Base-by-base conservation (phyloP, 2,888 invertebrate species). In the Tyria jacobaeae region DNA sequence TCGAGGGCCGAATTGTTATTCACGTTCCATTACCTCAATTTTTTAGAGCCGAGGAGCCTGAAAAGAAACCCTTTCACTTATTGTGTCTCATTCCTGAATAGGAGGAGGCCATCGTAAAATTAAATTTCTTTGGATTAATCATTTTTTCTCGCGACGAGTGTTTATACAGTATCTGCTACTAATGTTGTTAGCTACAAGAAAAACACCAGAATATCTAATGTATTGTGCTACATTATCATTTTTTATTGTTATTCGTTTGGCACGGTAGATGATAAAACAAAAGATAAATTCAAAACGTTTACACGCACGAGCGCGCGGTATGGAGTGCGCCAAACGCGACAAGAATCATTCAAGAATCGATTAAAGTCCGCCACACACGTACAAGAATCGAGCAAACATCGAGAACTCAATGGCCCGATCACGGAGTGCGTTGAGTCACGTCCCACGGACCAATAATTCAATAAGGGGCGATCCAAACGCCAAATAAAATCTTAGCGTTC, bases 11-110 rank as follows among this genome's bases (percentile, higher is more conserved):
- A 92, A 92, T 93, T 92, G 92, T 92, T 92, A 93, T 93, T 92
- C 92, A 90, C 91, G 89, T 92, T 89, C 91, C 92, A 93, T 91
- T 92, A 92, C 92, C 89, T 92, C 92, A 92, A 89, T 93, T 93
- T 92, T 93, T 93, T 92, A 90, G 89, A 88, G 82, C 82, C 85
- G 85, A 89, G 88, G 86, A 90, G 88, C 83, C 89, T 90, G 87
- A 89, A 90, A 90, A 88, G 89, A 83, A 90, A 91, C 92, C 91
- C 91, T 91, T 92, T 89, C 85, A 87, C 89, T 92, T 90, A 91
- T 91, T 91, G 90, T 90, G 87, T 89, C 88, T 89, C 88, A 86
- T 87, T 86, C 81, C 82, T 88, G 89, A 91, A 91, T 86, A 83
- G 86, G 84, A 83, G 73, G 80, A 87, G 83, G 81, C 86, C 84